Evolutionary conservation across 2,113 vertebrate species (phyloP), one percentile per base, ranked within the genome.

Genomic region (Morone chrysops): DNA sequence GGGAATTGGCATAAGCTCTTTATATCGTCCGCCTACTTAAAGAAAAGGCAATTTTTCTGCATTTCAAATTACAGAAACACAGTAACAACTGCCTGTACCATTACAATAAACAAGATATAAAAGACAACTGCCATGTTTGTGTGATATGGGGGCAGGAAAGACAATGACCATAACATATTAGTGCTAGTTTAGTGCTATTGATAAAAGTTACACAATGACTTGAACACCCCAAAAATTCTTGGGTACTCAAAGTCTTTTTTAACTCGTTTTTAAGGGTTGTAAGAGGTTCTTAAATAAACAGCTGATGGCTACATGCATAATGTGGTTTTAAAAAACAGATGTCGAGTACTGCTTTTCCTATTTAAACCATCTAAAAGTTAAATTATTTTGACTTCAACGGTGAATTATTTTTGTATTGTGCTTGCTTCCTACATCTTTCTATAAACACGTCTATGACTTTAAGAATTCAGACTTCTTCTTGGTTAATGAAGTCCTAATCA

Each of bases 21-120:
- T 68, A 60, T 67, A 70, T 56, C 50, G 13, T 61, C 77, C 69
- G 48, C 79, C 82, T 40, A 79, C 79, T 57, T 31, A 79, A 43
- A 45, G 2, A 51, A 78, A 74, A 31, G 2, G 18, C 31, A 41
- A n/a, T 59, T 51, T 75, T 25, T 11, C 67, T 61, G 22, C 36
- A 51, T 20, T 11, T 59, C 38, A 51, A 45, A 72, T 71, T 62
- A 82, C 62, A 78, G 14, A 70, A 54, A 70, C 25, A 41, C 36
- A 31, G 41, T 16, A 72, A 53, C 10, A 38, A 76, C 8, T 22
- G 20, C 38, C 48, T 57, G 41, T 12, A 36, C 31, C 11, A 56
- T 57, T 59, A 22, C 50, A 60, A 78, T 53, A n/a, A 13, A 36
- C 50, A 60, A 60, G 6, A 71, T 71, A 70, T 59, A 38, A 62